Evolutionary conservation across 2,113 vertebrate species (phyloP).

Genomic region (Phainopepla nitens): DNA sequence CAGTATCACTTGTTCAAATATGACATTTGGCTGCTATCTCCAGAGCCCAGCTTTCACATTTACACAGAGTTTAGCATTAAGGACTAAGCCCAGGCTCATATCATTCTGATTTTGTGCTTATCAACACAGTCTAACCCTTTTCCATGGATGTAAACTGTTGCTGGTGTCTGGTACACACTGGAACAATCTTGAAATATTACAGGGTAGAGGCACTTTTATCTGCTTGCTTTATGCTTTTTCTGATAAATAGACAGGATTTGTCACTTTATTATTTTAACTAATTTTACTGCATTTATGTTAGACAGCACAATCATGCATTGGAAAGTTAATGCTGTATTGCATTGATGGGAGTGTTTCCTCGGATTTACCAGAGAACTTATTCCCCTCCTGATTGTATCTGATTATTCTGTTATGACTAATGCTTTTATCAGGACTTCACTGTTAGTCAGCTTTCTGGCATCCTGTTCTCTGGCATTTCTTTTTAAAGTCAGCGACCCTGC

Average conservation of each 20-base stretch:
- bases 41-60: slow-evolving; percentile 58
- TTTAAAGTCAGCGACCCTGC: background rate
- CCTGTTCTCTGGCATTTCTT: background rate
- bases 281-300: background rate
- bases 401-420: background rate
- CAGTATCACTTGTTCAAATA: slow-evolving; percentile 51
- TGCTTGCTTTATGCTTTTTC: background rate
- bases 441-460: background rate
- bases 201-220: background rate
- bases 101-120: slow-evolving; percentile 52
- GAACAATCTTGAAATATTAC: background rate
- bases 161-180: background rate
- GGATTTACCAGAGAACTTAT: background rate
- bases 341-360: background rate
- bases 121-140: slow-evolving; percentile 38
- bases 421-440: slow-evolving; percentile 16
- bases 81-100: slow-evolving; percentile 30
- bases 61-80: slow-evolving; percentile 53
- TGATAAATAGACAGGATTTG: background rate
- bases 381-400: background rate
- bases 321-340: background rate
- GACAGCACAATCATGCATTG: background rate
- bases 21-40: slow-evolving; percentile 62
- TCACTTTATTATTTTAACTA: slow-evolving; percentile 15
- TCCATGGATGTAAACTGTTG: slow-evolving; percentile 25